Evolutionary conservation across 2,797 vertebrate species (phyloP), one percentile per base, ranked within the genome.

Genomic region (Chelonia mydas): DNA sequence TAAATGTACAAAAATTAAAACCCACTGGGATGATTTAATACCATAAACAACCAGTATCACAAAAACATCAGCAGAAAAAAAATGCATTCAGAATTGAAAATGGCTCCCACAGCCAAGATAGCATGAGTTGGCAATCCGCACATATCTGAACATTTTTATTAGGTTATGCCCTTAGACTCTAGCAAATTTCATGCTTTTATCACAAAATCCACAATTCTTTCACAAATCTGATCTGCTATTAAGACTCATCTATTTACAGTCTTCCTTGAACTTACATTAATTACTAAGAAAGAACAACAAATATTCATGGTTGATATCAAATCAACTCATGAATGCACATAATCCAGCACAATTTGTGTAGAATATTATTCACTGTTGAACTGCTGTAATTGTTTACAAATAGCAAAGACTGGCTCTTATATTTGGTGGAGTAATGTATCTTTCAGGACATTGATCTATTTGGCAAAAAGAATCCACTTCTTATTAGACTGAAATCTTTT

Each of bases 251-350:
- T 33, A 13, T 61, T 61, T 31, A 61, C 28, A 61, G 25, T 74
- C 37, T 74, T 41, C 11, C 23, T 45, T 25, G 9, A 74, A 41
- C 23, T 65, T 68, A 68, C n/a, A 37, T 57, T 37, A 68, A 19
- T 80, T 51, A 47, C 51, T 91, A 85, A 68, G 13, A 80, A 91
- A 5, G 9, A 88, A 93, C 51, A 89, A 61, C 37, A 92, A 96
- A 77, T 74, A 80, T 50, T 86, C 79, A 68, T 55, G 57, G 55
- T 80, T 53, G n/a, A 85, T 90, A 83, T 33, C 51, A 90, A 94
- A 79, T 74, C 83, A 93, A 7, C 1, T 89, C 89, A 88, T 91
- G n/a, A 94, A 93, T 2, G 23, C 74, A 76, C 80, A 95, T 85
- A 94, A 90, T 80, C 3, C 47, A 1, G 0, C 50, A 53, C 65